phyloP scores from a whole-genome alignment of 2,113 vertebrate species.

The Anarrhichthys ocellatus region DNA sequence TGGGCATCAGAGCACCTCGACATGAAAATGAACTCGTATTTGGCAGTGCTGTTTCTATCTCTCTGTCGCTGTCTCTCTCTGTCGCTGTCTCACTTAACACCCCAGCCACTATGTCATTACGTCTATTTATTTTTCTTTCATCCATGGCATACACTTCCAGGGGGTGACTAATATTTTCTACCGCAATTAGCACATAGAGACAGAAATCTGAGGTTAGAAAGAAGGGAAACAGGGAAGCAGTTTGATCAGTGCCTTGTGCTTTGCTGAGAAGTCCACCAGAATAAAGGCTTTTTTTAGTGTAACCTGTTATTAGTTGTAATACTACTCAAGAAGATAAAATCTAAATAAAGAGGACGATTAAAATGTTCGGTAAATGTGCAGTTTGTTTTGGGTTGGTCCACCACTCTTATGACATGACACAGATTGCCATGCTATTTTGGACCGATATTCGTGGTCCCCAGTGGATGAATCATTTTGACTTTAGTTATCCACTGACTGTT shows the following conservation, averaged over 20 bases:
- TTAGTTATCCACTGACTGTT: background rate
- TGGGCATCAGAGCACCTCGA: conserved; percentile 38
- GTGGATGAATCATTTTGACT: background rate
- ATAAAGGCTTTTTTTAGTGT: background rate
- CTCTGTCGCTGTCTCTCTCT: background rate
- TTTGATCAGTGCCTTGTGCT: conserved; percentile 62
- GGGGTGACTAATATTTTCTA: conserved; percentile 81
- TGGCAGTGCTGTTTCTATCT: background rate
- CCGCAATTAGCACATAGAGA: conserved; percentile 59
- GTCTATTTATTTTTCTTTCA: conserved; percentile 67
- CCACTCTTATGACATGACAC: background rate
- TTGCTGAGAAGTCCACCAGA: background rate
- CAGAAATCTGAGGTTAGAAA: conserved; percentile 22
- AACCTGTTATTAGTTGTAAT: conserved; percentile 11
- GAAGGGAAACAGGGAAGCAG: conserved; percentile 19
- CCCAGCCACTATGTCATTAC: conserved; percentile 42
- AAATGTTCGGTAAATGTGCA: background rate
- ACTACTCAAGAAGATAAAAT: background rate
- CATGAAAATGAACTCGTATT: conserved; percentile 37
- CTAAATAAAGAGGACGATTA: background rate
- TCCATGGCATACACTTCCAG: conserved; percentile 60
- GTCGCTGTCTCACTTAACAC: background rate
- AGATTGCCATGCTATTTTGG: background rate
- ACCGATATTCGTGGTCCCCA: background rate
- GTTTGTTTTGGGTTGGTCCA: background rate